phyloP scores from a whole-genome alignment of 2,113 vertebrate genomes.

The Hippolais icterina region DNA sequence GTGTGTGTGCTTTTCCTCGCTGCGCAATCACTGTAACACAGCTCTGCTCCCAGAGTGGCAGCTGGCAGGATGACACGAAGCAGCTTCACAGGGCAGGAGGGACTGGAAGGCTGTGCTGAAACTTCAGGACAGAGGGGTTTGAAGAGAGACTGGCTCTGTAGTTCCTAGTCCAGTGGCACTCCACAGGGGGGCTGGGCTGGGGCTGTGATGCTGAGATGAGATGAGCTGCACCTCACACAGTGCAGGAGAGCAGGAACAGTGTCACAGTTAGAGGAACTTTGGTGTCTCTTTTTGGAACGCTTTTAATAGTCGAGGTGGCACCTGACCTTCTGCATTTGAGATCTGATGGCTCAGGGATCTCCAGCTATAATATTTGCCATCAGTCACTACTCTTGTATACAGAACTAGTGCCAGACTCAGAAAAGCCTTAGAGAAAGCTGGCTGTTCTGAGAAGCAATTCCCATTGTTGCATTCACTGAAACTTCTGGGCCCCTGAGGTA shows the following conservation, averaged over 20 bases:
- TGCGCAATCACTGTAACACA: no score
- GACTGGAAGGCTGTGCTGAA: background rate
- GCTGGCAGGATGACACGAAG: background rate
- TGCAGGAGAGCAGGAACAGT: background rate
- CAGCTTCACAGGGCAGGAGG: background rate
- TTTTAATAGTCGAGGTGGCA: conserved; percentile 33
- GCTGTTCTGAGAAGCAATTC: background rate
- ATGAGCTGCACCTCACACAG: background rate
- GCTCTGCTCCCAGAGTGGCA: background rate
- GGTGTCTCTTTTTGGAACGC: conserved; percentile 54
- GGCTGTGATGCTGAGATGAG: background rate
- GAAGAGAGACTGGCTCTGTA: background rate
- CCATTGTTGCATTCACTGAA: background rate
- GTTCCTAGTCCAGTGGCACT: background rate
- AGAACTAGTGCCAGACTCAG: background rate
- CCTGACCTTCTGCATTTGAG: conserved; percentile 28
- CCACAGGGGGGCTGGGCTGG: background rate
- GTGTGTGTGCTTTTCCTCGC: no score
- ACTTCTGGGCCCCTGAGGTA: conserved; percentile 25
- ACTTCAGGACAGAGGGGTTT: background rate
- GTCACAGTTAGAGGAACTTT: background rate
- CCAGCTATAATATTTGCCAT: background rate
- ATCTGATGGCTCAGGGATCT: conserved; percentile 7
- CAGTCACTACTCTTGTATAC: background rate
- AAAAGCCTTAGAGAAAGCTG: background rate